Evolutionary conservation across 1,140 invertebrate genomes (phyloP).

Genomic region (Oncopeltus fasciatus): DNA sequence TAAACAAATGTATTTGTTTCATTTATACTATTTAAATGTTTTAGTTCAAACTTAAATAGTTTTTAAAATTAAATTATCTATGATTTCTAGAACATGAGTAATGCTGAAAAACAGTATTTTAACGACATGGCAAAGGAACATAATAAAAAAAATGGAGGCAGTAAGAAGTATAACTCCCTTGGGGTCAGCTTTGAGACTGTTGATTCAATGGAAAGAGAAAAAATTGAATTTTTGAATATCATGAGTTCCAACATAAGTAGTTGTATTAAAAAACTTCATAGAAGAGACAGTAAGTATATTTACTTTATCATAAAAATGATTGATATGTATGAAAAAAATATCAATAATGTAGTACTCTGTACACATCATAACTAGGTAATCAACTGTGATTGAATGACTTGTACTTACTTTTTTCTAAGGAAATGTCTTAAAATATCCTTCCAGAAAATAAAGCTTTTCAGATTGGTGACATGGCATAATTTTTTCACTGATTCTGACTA

Average conservation of each 20-base stretch:
- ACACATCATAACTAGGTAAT: too few species aligned
- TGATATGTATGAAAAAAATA: neutral
- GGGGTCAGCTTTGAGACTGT: conserved; percentile 9
- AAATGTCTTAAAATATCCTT: too few species aligned
- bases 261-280: neutral
- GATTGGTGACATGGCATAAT: too few species aligned
- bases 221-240: neutral
- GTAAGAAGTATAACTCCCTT: conserved; percentile 2
- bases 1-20: too few species aligned
- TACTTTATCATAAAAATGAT: too few species aligned
- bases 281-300: neutral
- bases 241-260: conserved; percentile 5
- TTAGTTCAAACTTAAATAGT: too few species aligned
- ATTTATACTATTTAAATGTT: too few species aligned
- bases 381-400: too few species aligned
- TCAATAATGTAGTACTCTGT: neutral
- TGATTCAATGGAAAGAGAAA: neutral
- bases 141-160: neutral
- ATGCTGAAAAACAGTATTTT: conserved; percentile 4
- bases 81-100: neutral
- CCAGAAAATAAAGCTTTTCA: too few species aligned
- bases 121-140: conserved; percentile 1
- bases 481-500: too few species aligned
- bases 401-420: too few species aligned
- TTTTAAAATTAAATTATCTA: too few species aligned